Evolutionary conservation across 2,113 vertebrate species (phyloP).

Genomic region (Notechis scutatus): DNA sequence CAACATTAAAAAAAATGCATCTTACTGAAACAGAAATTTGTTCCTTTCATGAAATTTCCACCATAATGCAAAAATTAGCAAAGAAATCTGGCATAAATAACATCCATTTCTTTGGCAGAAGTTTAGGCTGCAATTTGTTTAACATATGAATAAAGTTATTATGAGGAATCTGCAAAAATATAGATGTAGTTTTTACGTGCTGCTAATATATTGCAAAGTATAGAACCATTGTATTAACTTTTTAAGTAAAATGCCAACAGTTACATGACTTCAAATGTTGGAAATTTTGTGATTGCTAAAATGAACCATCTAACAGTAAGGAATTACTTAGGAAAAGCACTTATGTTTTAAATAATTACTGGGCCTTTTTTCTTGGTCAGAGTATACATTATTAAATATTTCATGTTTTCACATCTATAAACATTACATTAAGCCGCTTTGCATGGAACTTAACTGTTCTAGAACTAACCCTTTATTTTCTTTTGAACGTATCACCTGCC

Average conservation of each 20-base stretch:
- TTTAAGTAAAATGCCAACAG: neutral
- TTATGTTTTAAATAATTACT: neutral
- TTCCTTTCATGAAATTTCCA: neutral
- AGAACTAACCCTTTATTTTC: neutral
- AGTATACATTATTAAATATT: neutral
- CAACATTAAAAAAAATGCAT: neutral
- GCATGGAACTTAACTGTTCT: neutral
- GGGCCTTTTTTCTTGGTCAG: neutral
- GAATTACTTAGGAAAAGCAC: neutral
- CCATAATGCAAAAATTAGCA: neutral
- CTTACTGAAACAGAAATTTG: neutral
- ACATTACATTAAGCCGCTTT: neutral
- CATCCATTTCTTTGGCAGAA: neutral
- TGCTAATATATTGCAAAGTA: neutral
- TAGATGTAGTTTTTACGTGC: neutral
- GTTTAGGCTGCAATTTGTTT: fast-evolving
- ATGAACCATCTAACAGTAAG: neutral
- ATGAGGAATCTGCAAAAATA: neutral
- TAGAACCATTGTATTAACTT: neutral
- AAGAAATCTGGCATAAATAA: neutral
- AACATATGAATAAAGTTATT: slow-evolving; percentile 12
- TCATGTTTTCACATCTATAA: neutral
- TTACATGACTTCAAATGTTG: neutral
- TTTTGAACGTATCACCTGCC: neutral
- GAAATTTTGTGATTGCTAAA: neutral